Evolutionary conservation across 2,888 invertebrate genomes (phyloP), one percentile per base, ranked within the genome.

Genomic region (Macaria notata): DNA sequence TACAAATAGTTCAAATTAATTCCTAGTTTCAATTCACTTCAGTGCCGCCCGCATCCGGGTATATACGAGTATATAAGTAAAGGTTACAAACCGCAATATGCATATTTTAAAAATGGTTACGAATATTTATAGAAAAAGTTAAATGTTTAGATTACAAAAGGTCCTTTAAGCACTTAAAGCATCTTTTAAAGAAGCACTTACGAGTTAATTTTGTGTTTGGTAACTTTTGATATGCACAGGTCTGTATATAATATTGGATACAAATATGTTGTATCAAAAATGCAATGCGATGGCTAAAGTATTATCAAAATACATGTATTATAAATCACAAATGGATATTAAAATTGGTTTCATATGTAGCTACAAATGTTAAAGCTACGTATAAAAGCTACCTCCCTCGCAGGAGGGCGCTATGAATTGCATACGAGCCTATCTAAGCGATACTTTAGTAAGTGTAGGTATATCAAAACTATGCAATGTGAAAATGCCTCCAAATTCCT

Each of bases 1-100:
- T 39, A 39, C 39, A n/a, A 39, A 8, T 39, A 9, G 31, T 31
- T 36, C 36, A 50, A 41, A 52, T 60, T 54, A 49, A 49, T 53
- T 49, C 50, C 43, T 54, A 64, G 54, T 51, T 42, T 75, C 78
- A 76, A 76, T 76, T 78, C 78, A 60, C 76, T 75, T 66, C 72
- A 76, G 76, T 78, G 78, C 76, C 50, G 45, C 41, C 54, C 54
- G 54, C 54, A 51, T 54, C 33, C 6, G 33, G 4, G 6, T 33
- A 33, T 4, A 33, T 4, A 33, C 4, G 33, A 6, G 33, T 33
- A 33, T 33, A 33, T 33, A 33, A 6, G 33, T 33, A 33, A 4
- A 33, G 6, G 6, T 4, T 33, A 33, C 33, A 33, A 33, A 4
- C 4, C 33, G 6, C 33, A 33, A 33, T 33, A 33, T 6, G 33